Evolutionary conservation across 2,888 invertebrate species (phyloP), one percentile per base, ranked within the genome.

Genomic region (Brachylomia viminalis): DNA sequence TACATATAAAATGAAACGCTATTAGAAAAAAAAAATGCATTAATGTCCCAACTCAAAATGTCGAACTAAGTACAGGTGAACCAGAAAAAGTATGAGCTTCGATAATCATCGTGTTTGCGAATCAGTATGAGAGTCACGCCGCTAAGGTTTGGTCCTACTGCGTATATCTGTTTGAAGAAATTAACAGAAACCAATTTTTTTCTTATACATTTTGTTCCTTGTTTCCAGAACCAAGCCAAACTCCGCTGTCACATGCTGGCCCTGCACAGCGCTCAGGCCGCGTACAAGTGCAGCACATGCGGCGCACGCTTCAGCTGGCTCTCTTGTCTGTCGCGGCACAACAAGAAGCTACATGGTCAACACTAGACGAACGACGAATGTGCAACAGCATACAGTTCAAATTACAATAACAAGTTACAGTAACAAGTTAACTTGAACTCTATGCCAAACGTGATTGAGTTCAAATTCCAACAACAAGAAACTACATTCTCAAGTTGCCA

Each of bases 251-350:
- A 96, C 81, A 92, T 94, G 13, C 83, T 89, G 0, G 95, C 94
- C 0, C 69, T 93, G 0, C 96, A 96, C 90, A 92, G 92, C 15
- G 86, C 89, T 0, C 89, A 90, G 62, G 89, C 94, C 0, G 92
- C 94, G 0, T 93, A 93, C 89, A 87, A 86, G 23, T 95, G 95
- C 72, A 58, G 42, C 0, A 75, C 85, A 0, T 96, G 96, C 79
- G 89, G 91, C 0, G 95, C 95, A 0, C 86, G 92, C 8, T 96
- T 95, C 91, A 92, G 92, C 59, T 95, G 95, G 95, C 93, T 92
- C 75, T 95, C 95, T 4, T 96, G 95, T 67, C 89, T 96, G 0
- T 94, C 95, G 0, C 77, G 95, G 0, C 95, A 96, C 80, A 86
- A 91, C 56, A 80, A 94, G 0, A 84, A 93, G 0, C 90, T 92